Base-by-base conservation (phyloP, 2,888 invertebrate genomes). In the Shargacucullia verbasci region DNA sequence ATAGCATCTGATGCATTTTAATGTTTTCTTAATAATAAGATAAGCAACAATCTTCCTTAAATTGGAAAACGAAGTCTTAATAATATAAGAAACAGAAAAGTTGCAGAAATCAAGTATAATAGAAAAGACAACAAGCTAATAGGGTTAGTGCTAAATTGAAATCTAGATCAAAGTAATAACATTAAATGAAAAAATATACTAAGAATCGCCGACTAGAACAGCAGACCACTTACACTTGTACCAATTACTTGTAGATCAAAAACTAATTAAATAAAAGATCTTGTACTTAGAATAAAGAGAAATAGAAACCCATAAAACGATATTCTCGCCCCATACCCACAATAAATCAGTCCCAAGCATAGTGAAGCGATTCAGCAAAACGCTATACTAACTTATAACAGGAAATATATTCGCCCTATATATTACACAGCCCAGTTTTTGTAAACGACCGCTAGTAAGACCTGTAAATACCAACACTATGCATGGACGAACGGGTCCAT, bases 311-410 rank as follows among this genome's bases (percentile, higher is more conserved):
- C 69, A 74, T 82, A 85, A 80, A 78, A 79, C 76, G 75, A 80
- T 83, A 81, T 78, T 77, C 72, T 75, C 68, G 58, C 43, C 61
- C 65, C 59, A 53, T 59, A 53, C 56, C 71, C 71, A 61, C 80
- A 76, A 90, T 91, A 91, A 89, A 91, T 89, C 89, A 87, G 80
- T 71, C 81, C 79, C 71, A 73, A 79, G 85, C 84, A 86, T 85
- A 88, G 81, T 84, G 83, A 78, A 83, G 82, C 89, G 83, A 86
- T 88, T 86, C 87, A 76, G 79, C 84, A 85, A 81, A 89, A 88
- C 82, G 86, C 80, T 82, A 79, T 83, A 83, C 88, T 89, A 88
- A 91, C 87, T 89, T 91, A 90, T 87, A 89, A 84, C 84, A 80
- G 86, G 59, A 73, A 90, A 90, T 88, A 91, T 86, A 86, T 89